A percentile compares a stretch with the other conserved stretches of the same genome.
These are phyloP conservation scores for Ctenomys sociabilis DNA, from an alignment of 2,113 vertebrate genomes.

Conservation along the genomic window DNA sequence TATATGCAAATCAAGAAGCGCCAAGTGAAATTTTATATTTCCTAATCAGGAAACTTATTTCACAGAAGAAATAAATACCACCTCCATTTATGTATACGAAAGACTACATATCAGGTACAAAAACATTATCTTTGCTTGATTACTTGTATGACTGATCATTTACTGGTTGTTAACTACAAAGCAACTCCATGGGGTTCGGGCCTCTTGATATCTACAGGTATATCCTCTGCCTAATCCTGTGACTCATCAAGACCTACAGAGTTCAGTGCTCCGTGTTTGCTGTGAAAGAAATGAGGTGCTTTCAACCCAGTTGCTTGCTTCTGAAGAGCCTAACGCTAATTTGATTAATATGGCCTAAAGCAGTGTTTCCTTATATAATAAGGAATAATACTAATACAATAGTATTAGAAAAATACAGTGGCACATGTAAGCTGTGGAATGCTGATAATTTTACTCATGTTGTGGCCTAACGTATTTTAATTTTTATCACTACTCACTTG, in stretches of 20 bases:
- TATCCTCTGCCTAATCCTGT: slow-evolving; percentile 11
- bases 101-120: slow-evolving; percentile 11
- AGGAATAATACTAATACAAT: no score
- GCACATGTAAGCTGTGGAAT: not conserved
- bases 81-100: not conserved
- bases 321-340: not conserved
- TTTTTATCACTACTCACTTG: not conserved
- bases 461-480: not conserved
- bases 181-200: slow-evolving; percentile 6
- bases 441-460: not conserved
- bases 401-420: not conserved
- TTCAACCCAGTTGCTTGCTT: slow-evolving; percentile 8
- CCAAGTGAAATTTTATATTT: not conserved
- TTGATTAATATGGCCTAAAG: not conserved
- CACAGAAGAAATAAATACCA: slow-evolving; percentile 56
- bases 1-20: slow-evolving; percentile 29
- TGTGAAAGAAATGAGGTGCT: not conserved
- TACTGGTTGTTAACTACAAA: slow-evolving; percentile 13
- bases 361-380: not conserved
- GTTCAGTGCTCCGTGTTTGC: not conserved
- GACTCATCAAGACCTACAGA: slow-evolving; percentile 67
- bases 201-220: slow-evolving; percentile 19
- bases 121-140: slow-evolving; percentile 9
- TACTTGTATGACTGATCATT: not conserved
- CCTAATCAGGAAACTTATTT: slow-evolving; percentile 25